Evolutionary conservation across 2,888 invertebrate genomes (phyloP).

Genomic region (Oxystoma pomonae): DNA sequence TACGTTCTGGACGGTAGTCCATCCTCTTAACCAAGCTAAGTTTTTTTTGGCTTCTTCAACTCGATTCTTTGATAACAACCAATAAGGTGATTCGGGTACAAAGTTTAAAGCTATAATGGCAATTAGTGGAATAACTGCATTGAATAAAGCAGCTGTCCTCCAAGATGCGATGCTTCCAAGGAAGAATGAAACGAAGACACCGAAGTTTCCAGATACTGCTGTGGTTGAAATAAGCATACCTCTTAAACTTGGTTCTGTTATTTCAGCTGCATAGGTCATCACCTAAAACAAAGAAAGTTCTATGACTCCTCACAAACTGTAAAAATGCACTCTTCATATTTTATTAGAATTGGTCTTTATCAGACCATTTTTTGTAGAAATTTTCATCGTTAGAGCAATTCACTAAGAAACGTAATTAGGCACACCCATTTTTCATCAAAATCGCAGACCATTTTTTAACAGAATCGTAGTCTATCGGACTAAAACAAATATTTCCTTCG

Average conservation of each 20-base stretch:
- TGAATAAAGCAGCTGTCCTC: constrained; percentile 66
- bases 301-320: too few species aligned
- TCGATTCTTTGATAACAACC: constrained; percentile 66
- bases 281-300: too few species aligned
- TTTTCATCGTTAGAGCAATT: too few species aligned
- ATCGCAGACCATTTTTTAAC: too few species aligned
- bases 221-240: constrained; percentile 71
- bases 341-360: too few species aligned
- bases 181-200: constrained; percentile 74
- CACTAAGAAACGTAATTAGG: too few species aligned
- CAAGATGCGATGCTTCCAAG: constrained; percentile 67
- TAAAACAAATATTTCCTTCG: too few species aligned
- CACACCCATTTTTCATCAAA: too few species aligned
- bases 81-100: constrained; percentile 77
- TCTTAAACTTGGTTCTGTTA: constrained; percentile 72
- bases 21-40: constrained; percentile 76
- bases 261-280: constrained; percentile 77
- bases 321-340: too few species aligned
- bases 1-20: constrained; percentile 61
- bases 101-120: constrained; percentile 62
- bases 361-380: too few species aligned
- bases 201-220: constrained; percentile 68
- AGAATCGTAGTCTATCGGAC: too few species aligned
- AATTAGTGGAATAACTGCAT: constrained; percentile 58
- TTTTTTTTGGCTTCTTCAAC: constrained; percentile 61